These are phyloP conservation scores for Rhagophthalmus giganteus DNA, from an alignment of 2,888 invertebrate species.

Conservation along the genomic window DNA sequence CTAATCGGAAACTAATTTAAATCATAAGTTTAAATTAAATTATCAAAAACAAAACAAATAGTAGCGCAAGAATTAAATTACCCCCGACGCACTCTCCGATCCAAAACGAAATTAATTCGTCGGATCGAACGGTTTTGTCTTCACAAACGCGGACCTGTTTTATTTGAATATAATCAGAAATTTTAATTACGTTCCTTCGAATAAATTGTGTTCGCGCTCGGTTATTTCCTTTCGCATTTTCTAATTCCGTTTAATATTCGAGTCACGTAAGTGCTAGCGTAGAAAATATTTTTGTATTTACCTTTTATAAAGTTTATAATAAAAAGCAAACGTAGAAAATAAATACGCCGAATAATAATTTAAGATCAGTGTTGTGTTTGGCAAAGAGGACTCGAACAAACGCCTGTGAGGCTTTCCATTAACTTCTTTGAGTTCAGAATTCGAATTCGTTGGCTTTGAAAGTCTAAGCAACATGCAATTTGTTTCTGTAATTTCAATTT, in stretches of 20 bases:
- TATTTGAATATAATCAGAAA: neutral
- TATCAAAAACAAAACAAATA: neutral
- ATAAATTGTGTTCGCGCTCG: neutral
- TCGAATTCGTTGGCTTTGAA: constrained; percentile 34
- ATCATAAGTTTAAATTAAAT: too few relatives aligned
- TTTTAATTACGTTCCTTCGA: neutral
- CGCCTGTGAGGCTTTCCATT: constrained; percentile 64
- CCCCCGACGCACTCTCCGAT: too few relatives aligned
- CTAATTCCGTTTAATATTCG: constrained; percentile 1
- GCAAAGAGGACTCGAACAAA: constrained; percentile 57
- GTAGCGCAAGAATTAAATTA: too few relatives aligned
- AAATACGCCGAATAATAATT: constrained; percentile 49
- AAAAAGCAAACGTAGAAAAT: constrained; percentile 46
- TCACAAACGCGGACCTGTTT: too few relatives aligned
- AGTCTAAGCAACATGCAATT: constrained; percentile 38
- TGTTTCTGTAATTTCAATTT: constrained; percentile 43
- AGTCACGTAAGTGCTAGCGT: constrained; percentile 19
- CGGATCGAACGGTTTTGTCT: too few relatives aligned
- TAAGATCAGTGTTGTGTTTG: constrained; percentile 48
- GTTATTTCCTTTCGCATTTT: constrained; percentile 11
- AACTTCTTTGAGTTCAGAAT: constrained; percentile 49
- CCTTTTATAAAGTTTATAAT: constrained; percentile 35
- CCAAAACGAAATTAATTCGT: too few relatives aligned
- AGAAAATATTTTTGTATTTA: constrained; percentile 27
- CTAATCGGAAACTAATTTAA: too few relatives aligned